phyloP scores from a whole-genome alignment of 92 coral and sea anemone species.

The Blastomussa wellsi region DNA sequence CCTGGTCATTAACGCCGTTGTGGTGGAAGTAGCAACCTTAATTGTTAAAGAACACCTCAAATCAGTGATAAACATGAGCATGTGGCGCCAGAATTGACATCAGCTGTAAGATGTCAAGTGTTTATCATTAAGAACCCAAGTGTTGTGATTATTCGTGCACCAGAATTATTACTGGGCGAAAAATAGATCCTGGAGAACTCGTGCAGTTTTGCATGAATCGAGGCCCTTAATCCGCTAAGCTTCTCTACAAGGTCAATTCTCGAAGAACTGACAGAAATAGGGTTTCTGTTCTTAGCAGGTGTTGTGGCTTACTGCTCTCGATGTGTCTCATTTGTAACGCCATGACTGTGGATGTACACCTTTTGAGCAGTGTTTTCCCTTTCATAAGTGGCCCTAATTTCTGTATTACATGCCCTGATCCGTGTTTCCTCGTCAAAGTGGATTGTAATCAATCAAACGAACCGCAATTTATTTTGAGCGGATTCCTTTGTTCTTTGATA shows the following conservation, averaged over 20 bases:
- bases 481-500: not conserved
- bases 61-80: not conserved
- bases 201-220: slow-evolving; percentile 13
- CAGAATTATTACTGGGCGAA: not conserved
- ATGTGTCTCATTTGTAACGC: not conserved
- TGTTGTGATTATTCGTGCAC: not conserved
- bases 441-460: slow-evolving; percentile 2
- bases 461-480: not conserved
- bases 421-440: not conserved
- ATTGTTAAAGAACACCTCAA: not conserved
- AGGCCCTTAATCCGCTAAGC: not conserved
- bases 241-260: not conserved
- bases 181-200: not conserved
- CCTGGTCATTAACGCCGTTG: not conserved
- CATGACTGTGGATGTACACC: not conserved
- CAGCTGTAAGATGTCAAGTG: slow-evolving; percentile 20
- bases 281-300: not conserved
- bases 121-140: not conserved
- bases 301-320: not conserved
- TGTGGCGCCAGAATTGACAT: not conserved
- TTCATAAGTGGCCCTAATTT: not conserved
- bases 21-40: not conserved
- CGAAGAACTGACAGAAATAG: not conserved
- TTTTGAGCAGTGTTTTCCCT: not conserved
- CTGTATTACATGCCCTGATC: not conserved